Base-by-base conservation (phyloP, 2,888 invertebrate species). In the Cheilosia soror region DNA sequence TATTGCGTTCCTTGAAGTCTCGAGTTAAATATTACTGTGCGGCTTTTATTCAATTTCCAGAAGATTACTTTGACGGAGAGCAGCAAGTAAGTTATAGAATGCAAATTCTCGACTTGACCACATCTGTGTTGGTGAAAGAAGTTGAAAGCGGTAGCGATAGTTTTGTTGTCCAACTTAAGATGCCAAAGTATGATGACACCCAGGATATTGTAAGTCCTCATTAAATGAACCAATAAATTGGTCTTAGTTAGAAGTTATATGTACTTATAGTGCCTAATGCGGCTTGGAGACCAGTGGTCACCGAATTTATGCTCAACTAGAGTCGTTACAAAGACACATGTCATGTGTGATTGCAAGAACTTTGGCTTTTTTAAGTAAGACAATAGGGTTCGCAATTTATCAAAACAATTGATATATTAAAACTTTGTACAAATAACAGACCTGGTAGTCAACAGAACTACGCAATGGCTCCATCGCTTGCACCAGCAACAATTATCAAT, bases 1-100 rank as follows among this genome's bases (percentile, higher is more conserved):
- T 63, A 11, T 31, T 79, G 9, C 49, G 79, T 4, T 7, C 57
- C 2, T 76, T 87, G 0, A 83, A 53, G 40, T 84, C 87, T 29
- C 37, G 79, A 27, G 27, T 53, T n/a, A 87, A 77, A 7, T 79
- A 76, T 15, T 87, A 87, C 9, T 87, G 87, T 33, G 84, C 66
- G 0, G 87, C 83, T 4, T 79, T 87, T 49, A 69, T 83, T n/a
- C 83, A 84, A 11, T 87, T 83, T 72, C 84, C 83, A 6, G 83
- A 84, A 13, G 87, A 87, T 20, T 87, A 58, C 20, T 87, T 87
- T 25, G 83, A 75, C 2, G 79, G 76, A 13, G 76, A 80, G 11
- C 20, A 68, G 6, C 66, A 73, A 15, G 47, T 72, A 0, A 66
- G 20, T 33, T 79, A 75, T 11, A 47, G 31, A 29, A 63, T 87